Percentiles rank a stretch among this genome's conserved stretches.
These are phyloP conservation scores for Esperia sulphurella DNA, from an alignment of 2,888 invertebrate species.

Conservation along the genomic window DNA sequence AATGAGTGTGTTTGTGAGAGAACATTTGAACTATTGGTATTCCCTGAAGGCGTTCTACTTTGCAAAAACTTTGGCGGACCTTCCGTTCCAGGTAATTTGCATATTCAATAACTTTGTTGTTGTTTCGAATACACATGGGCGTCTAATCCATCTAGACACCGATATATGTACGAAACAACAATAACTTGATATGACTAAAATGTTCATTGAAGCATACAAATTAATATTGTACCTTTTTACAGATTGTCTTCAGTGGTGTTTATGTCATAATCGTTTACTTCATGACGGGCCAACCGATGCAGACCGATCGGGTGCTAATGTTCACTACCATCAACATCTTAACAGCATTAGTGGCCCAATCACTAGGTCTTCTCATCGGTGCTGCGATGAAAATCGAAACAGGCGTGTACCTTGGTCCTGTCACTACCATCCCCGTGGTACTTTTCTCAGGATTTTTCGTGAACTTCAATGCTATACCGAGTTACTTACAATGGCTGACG, in stretches of 20 bases:
- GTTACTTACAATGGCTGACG: constrained; percentile 92
- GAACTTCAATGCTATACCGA: constrained; percentile 93
- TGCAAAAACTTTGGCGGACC: constrained; percentile 96
- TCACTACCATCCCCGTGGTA: constrained; percentile 93
- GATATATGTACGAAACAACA: no score
- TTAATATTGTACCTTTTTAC: constrained; percentile 34
- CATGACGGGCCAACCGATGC: constrained; percentile 97
- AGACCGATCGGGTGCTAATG: constrained; percentile 89
- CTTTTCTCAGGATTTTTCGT: constrained; percentile 97
- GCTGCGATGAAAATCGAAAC: constrained; percentile 93
- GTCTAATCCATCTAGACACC: no score
- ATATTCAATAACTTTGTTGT: neutral
- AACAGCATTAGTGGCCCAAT: constrained; percentile 94
- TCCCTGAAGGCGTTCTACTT: constrained; percentile 97
- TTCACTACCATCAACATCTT: constrained; percentile 86
- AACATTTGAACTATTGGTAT: constrained; percentile 98
- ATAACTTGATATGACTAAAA: no score
- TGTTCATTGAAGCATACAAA: no score
- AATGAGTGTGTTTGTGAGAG: constrained; percentile 96
- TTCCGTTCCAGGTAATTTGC: constrained; percentile 93
- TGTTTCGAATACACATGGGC: neutral
- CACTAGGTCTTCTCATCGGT: constrained; percentile 94
- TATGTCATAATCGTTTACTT: constrained; percentile 96
- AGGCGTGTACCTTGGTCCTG: constrained; percentile 89
- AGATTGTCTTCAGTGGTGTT: constrained; percentile 92